Conservation (phyloP, 2,797 vertebrate species). For the Sciaenops ocellatus region DNA sequence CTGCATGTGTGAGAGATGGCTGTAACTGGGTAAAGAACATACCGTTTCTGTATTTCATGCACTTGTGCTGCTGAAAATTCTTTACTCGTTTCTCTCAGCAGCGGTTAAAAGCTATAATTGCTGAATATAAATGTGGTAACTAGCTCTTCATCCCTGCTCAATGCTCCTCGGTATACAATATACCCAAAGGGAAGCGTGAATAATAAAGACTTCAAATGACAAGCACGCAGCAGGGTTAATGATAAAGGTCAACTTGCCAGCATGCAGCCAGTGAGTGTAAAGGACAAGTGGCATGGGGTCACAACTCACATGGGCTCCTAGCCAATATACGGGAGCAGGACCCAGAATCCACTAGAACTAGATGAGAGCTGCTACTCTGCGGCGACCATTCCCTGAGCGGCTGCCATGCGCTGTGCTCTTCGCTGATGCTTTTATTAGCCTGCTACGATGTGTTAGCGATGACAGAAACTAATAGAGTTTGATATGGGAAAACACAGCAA, state of each 20-base stretch:
- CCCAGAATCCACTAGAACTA: constrained; percentile 54
- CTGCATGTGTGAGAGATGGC: not conserved
- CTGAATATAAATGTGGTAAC: constrained; percentile 56
- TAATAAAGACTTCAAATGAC: constrained; percentile 88
- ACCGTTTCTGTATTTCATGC: not conserved
- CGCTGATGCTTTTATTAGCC: constrained; percentile 72
- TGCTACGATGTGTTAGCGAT: constrained; percentile 55
- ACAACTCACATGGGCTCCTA: constrained; percentile 77
- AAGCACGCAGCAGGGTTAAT: constrained; percentile 87
- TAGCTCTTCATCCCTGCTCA: constrained; percentile 51
- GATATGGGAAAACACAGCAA: constrained; percentile 66
- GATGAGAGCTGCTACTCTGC: constrained; percentile 55
- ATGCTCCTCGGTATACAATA: constrained; percentile 64
- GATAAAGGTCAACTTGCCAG: constrained; percentile 87
- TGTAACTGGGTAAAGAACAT: constrained; percentile 5
- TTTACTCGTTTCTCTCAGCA: constrained; percentile 30
- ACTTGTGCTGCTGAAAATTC: not conserved
- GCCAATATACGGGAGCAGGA: constrained; percentile 74
- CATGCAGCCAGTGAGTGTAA: constrained; percentile 82
- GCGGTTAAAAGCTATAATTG: constrained; percentile 53
- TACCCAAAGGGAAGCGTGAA: constrained; percentile 77
- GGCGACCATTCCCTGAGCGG: constrained; percentile 48
- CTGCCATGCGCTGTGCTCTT: constrained; percentile 57
- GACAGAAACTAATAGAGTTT: constrained; percentile 75
- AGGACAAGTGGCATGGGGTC: constrained; percentile 85